Base-by-base conservation (phyloP, 2,888 invertebrate species). In the Prosopocoilus inquinatus region DNA sequence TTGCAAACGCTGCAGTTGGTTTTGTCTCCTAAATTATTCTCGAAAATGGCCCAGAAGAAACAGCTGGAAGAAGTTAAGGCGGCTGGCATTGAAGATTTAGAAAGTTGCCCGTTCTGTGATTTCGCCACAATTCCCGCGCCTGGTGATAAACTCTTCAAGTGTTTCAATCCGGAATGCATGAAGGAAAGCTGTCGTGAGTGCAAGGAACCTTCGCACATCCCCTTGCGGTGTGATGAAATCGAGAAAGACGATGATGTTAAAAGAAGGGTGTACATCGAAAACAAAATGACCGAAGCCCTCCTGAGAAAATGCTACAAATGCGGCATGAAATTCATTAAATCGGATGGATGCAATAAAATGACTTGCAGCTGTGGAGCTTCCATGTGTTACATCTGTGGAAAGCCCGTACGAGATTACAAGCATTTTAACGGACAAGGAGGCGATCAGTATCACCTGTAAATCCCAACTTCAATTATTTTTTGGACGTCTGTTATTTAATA, bases 321-420 rank as follows among this genome's bases (percentile, higher is more conserved):
- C 57, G 67, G 70, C 1, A 69, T 73, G 16, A 75, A 77, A 43
- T 83, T 81, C 61, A 77, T 81, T 58, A 83, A 83, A 66, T 76
- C 76, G 48, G 79, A 79, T 53, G 83, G 83, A 1, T 84, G 84
- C 64, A 84, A 84, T 62, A 81, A 80, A 64, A 83, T 84, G 77
- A 78, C 75, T 1, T 84, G 84, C 62, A 57, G 70, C 0, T 84
- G 84, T 66, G 83, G 83, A 0, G 80, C 80, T 2, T 61, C 60
- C 9, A 82, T 81, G 79, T 84, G 84, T 63, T 84, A 84, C 58
- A 66, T 83, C 4, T 84, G 84, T 64, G 74, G 80, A 28, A 59
- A 78, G 61, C 77, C 79, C n/a, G 77, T 83, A 9, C 73, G 68
- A 1, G 76, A 78, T 66, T 85, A 85, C 64, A 59, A 59, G 1